Conservation (phyloP, 2,113 vertebrate species). For the Colinus virginianus region DNA sequence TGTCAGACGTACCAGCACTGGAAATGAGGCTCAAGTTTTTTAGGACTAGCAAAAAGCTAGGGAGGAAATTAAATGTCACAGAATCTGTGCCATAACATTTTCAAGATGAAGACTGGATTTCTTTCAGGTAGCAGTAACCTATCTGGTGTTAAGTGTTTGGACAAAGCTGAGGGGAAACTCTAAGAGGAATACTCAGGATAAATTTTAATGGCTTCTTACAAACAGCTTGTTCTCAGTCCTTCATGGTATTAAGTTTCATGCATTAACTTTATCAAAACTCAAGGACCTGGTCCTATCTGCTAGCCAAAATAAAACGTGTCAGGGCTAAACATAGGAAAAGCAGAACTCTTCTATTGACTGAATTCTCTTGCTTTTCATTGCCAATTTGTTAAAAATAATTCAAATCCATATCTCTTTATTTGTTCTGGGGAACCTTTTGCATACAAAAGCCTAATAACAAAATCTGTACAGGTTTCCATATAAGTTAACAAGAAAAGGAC, state of each 20-base stretch:
- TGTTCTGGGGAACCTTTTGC: background rate
- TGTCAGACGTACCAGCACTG: background rate
- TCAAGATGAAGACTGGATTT: background rate
- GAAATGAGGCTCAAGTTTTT: background rate
- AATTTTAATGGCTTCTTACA: background rate
- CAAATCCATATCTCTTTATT: background rate
- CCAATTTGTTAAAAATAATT: background rate
- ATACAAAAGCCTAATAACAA: background rate
- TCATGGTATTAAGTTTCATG: background rate
- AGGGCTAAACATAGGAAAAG: background rate
- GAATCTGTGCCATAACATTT: background rate
- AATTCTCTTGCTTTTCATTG: background rate
- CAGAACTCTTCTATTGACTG: background rate
- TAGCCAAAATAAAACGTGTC: background rate
- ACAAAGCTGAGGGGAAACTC: background rate
- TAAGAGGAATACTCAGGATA: background rate
- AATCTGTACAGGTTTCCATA: background rate
- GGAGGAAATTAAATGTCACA: background rate
- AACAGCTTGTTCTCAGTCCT: background rate
- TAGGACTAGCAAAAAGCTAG: background rate
- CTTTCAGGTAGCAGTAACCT: background rate
- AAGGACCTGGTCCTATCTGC: background rate
- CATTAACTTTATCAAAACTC: background rate
- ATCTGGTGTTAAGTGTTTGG: background rate
- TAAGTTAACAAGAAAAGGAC: background rate